Conservation (phyloP, 2,797 vertebrate species). For the Anisognathus igniventris region DNA sequence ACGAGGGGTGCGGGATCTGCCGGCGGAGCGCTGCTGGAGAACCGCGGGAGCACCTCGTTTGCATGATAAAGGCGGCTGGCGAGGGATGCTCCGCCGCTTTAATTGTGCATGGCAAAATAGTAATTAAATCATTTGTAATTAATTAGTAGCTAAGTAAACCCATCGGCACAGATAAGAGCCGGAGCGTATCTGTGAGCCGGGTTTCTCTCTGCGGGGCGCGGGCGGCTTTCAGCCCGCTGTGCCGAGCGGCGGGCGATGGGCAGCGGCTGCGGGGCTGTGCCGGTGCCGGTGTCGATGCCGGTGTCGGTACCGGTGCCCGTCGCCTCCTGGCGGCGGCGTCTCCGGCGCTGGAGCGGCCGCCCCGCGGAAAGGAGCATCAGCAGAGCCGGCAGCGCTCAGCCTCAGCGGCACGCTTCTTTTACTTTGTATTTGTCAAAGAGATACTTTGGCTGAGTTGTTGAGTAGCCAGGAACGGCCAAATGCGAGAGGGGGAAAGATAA, state of each 20-base stretch:
- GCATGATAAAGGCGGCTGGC: slow-evolving; percentile 29
- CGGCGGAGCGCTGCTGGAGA: not conserved
- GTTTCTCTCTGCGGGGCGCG: not conserved
- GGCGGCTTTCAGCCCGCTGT: not conserved
- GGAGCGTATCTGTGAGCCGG: not conserved
- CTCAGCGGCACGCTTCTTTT: too few relatives aligned
- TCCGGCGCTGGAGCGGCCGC: not conserved
- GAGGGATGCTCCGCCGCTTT: slow-evolving; percentile 17
- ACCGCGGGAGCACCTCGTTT: not conserved
- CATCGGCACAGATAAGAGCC: not conserved
- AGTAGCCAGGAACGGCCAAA: not conserved
- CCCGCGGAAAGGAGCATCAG: not conserved
- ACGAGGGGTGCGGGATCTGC: not conserved
- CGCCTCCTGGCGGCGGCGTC: slow-evolving; percentile 32
- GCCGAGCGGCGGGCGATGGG: not conserved
- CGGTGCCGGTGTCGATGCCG: rapidly evolving
- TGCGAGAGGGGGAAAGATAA: not conserved
- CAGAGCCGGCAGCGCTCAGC: not conserved
- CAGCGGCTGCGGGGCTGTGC: not conserved
- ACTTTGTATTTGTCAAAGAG: not conserved
- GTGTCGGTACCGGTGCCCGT: not conserved
- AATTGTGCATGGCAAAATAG: slow-evolving; percentile 55
- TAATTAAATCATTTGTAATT: slow-evolving; percentile 70
- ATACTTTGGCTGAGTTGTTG: rapidly evolving
- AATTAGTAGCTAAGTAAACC: slow-evolving; percentile 62